These are phyloP conservation scores for Leptogaster cylindrica DNA, from an alignment of 2,888 invertebrate species.

Conservation along the genomic window DNA sequence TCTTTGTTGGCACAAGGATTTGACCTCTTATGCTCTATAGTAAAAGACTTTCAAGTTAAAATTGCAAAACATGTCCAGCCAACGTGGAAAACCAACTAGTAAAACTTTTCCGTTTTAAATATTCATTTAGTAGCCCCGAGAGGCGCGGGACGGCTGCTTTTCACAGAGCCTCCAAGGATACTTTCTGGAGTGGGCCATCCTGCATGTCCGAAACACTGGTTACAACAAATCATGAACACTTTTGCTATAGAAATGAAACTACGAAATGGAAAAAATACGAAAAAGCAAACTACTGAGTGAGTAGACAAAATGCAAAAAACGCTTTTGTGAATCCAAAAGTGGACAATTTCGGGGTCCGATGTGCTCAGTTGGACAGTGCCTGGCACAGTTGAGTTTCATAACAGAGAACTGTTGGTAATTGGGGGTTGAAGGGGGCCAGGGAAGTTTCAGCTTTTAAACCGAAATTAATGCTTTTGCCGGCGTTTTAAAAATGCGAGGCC, in stretches of 20 bases:
- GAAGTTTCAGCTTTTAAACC: slow-evolving; percentile 33
- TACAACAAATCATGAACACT: slow-evolving; percentile 41
- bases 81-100: slow-evolving; percentile 18
- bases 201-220: slow-evolving; percentile 39
- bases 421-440: neutral
- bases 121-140: slow-evolving; percentile 33
- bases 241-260: too few species aligned
- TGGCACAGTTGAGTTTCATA: neutral
- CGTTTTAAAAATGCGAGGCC: slow-evolving; percentile 32
- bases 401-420: neutral
- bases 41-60: neutral
- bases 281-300: slow-evolving; percentile 3
- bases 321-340: slow-evolving; percentile 31
- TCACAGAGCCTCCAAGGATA: slow-evolving; percentile 26
- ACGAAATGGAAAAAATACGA: slow-evolving; percentile 21
- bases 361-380: neutral
- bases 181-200: neutral
- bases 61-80: slow-evolving; percentile 1
- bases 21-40: neutral
- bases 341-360: slow-evolving; percentile 25
- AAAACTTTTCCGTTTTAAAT: slow-evolving; percentile 35
- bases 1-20: neutral
- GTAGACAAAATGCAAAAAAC: slow-evolving; percentile 26
- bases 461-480: slow-evolving; percentile 41
- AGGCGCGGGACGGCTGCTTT: neutral